Base-by-base conservation (phyloP, 2,888 invertebrate species). In the Achlya flavicornis region DNA sequence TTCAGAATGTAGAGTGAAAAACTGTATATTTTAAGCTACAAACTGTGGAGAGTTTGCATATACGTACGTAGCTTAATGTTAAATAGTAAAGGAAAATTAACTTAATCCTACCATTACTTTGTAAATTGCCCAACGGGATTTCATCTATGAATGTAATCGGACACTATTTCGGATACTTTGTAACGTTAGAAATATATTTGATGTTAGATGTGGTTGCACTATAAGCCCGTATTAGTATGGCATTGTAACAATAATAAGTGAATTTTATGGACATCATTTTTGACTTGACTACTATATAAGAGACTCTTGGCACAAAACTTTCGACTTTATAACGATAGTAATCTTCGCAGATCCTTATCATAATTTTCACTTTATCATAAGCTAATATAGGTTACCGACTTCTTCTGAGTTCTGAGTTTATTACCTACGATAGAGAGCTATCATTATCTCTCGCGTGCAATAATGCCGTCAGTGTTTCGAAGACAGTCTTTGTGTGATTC, bases 101-200 rank as follows among this genome's bases (percentile, higher is more conserved):
- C 53, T 53, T 53, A 53, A 53, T 53, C 10, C 19, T 53, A 19
- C 8, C 53, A 53, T 53, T 53, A 16, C 16, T 19, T 53, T 53
- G 53, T 53, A 53, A 53, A 53, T 53, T 53, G 16, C 10, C 16
- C 19, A 53, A 53, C 53, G 53, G 53, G 53, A 53, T 19, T 19
- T 53, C 10, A 16, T 16, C 53, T 10, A 19, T 3, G 19, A 53
- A 53, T 53, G 53, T 53, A 53, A 53, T 19, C 53, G 10, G 53
- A 53, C 16, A 53, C 53, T 53, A 19, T 53, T 53, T 53, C 19
- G 2, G 19, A 53, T 53, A 53, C 53, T 53, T 8, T 53, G 53
- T 53, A 53, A 16, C 53, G 6, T 53, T 53, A n/a, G 16, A 19
- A 53, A 53, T 10, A 53, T 19, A 53, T 53, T 48, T 53, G 53